Evolutionary conservation across 2,797 vertebrate species (phyloP).

Genomic region (Pyrocephalus nanus): DNA sequence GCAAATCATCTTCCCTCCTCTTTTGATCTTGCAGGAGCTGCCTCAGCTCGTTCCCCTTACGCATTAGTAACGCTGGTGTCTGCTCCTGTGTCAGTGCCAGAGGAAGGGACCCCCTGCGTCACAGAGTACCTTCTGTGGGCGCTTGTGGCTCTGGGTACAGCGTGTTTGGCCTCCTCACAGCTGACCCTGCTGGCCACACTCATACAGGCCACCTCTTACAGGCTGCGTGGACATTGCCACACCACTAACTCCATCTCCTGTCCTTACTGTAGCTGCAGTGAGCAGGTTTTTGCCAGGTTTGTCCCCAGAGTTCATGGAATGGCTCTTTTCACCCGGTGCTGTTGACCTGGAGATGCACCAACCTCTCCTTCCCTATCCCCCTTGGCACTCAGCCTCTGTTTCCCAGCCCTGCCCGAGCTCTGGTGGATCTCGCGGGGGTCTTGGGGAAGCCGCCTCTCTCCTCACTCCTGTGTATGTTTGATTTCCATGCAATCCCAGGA

Average conservation of each 20-base stretch:
- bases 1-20: not conserved
- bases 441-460: not conserved
- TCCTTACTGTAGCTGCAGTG: not conserved
- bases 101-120: conserved; percentile 48
- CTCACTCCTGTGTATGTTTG: conserved; percentile 74
- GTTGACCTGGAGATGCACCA: conserved; percentile 15
- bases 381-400: not conserved
- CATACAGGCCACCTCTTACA: not conserved
- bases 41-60: not conserved
- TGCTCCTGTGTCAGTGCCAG: conserved; percentile 29
- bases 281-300: conserved; percentile 42
- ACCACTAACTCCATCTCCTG: not conserved
- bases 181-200: not conserved
- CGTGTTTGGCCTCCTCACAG: conserved; percentile 33
- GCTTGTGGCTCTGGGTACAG: not conserved
- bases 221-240: not conserved
- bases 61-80: not conserved
- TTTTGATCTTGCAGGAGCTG: conserved; percentile 24
- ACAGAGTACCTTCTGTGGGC: conserved; percentile 8
- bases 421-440: not conserved
- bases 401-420: not conserved
- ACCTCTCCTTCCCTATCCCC: not conserved
- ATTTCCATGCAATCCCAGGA: conserved; percentile 85
- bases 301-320: not conserved
- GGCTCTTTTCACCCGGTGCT: not conserved